Percentiles rank a stretch among this genome's conserved stretches.
Evolutionary conservation across 2,797 vertebrate species (phyloP).

Genomic region (Jordanella pulchra): DNA sequence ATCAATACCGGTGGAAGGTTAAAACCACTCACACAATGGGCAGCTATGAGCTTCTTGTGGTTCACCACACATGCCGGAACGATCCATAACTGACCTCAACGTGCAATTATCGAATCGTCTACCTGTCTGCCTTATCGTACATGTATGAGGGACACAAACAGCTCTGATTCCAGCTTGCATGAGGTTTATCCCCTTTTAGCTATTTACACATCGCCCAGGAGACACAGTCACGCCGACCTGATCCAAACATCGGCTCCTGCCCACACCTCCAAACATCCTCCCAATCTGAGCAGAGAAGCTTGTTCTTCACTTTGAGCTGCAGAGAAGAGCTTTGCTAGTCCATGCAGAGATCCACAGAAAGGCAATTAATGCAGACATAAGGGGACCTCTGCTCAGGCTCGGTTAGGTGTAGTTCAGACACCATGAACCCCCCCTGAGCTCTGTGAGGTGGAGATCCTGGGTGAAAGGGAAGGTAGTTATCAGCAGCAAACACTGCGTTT

Average conservation of each 20-base stretch:
- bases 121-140: slow-evolving; percentile 47
- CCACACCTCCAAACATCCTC: slow-evolving; percentile 13
- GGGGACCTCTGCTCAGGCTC: slow-evolving; percentile 41
- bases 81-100: slow-evolving; percentile 75
- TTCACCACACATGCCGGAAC: slow-evolving; percentile 64
- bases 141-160: slow-evolving; percentile 13
- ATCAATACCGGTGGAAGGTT: slow-evolving; percentile 82
- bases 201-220: neutral
- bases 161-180: slow-evolving; percentile 5
- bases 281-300: neutral
- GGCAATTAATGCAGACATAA: slow-evolving; percentile 60
- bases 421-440: slow-evolving; percentile 58
- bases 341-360: slow-evolving; percentile 29
- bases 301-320: slow-evolving; percentile 5
- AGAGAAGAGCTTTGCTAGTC: slow-evolving; percentile 5
- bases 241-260: slow-evolving; percentile 7
- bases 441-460: slow-evolving; percentile 62
- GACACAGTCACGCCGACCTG: neutral
- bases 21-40: slow-evolving; percentile 78
- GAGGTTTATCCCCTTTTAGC: neutral
- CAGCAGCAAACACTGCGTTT: slow-evolving; percentile 42
- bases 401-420: slow-evolving; percentile 48
- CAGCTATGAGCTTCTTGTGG: slow-evolving; percentile 71
- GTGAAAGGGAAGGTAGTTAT: slow-evolving; percentile 66
- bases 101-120: slow-evolving; percentile 71